Percentiles rank a stretch among this genome's conserved stretches.
These are phyloP conservation scores for Pachliopta kotzebuea DNA, from an alignment of 2,888 invertebrate species.

Conservation along the genomic window DNA sequence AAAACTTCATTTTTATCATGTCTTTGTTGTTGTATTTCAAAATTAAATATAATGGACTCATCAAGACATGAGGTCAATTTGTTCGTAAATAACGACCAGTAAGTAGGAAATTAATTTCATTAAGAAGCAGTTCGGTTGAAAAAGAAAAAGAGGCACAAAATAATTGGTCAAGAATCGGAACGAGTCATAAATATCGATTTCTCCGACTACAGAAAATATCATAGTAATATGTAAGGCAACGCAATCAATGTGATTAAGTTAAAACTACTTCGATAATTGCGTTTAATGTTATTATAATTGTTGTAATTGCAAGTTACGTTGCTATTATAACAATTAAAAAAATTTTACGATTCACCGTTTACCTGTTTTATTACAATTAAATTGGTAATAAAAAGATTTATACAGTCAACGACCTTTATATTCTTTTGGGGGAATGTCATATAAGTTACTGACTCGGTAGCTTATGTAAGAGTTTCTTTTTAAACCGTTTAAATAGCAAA, in stretches of 20 bases:
- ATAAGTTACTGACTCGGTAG: slow-evolving; percentile 14
- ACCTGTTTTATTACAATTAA: slow-evolving; percentile 25
- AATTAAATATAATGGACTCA: not conserved
- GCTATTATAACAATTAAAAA: not conserved
- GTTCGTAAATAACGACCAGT: not conserved
- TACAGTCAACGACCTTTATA: slow-evolving; percentile 20
- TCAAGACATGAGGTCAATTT: not conserved
- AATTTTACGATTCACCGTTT: slow-evolving; percentile 19
- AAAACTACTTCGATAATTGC: slow-evolving; percentile 21
- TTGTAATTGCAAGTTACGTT: slow-evolving; percentile 22
- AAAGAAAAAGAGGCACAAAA: not conserved
- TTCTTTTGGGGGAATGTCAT: slow-evolving; percentile 11
- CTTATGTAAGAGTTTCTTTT: not conserved
- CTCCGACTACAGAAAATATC: slow-evolving; percentile 2
- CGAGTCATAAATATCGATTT: slow-evolving; percentile 25
- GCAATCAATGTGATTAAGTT: slow-evolving; percentile 23
- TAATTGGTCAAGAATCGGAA: slow-evolving; percentile 8
- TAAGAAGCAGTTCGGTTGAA: not conserved
- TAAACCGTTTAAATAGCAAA: not conserved
- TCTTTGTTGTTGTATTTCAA: too few relatives aligned
- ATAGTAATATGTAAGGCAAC: slow-evolving; percentile 11
- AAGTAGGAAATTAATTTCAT: not conserved
- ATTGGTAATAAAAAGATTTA: slow-evolving; percentile 27
- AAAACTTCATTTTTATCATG: too few relatives aligned
- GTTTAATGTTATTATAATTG: slow-evolving; percentile 21